Base-by-base conservation (phyloP, 2,797 vertebrate species). In the Poeciliopsis paucimaculata region DNA sequence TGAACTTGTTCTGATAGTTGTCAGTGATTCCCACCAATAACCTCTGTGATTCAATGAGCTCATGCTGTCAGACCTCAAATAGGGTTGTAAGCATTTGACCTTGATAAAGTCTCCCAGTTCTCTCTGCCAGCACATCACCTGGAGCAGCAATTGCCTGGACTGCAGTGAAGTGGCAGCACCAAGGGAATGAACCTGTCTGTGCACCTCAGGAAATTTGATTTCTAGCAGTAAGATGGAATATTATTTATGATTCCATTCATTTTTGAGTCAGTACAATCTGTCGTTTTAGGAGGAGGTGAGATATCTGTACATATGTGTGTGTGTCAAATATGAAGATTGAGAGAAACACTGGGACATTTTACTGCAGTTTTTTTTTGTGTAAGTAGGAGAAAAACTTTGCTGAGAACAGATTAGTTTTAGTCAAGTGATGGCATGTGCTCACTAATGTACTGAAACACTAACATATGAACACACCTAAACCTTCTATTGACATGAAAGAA, bases 201-300 rank as follows among this genome's bases (percentile, higher is more conserved):
- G 53, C 0, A 16, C 18, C 53, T 76, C 83, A 86, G 89, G 87
- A 91, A 88, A 92, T 90, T 85, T 77, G 78, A 87, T 89, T 90
- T 89, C 77, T 73, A 82, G 82, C 73, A 77, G 76, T 39, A 47
- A 84, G 81, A 88, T 80, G 76, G 77, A 77, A 82, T 79, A 87
- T 90, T 89, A 75, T 87, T 89, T 92, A 83, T 76, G 53, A 88
- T 90, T 84, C 87, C 73, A 84, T 88, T 91, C 81, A 85, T 79
- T 84, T 88, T 85, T 49, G n/a, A 26, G 46, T 82, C 83, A 86
- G 78, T 88, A 82, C 87, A 71, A 84, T 86, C 79, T 64, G 77
- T 82, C 76, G 82, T 84, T 77, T 83, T 43, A 73, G 68, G 41
- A 26, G n/a, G 62, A 84, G 64, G 20, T 45, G 57, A 62, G 47